Evolutionary conservation across 1,140 invertebrate species (phyloP), one percentile per base, ranked within the genome.

Genomic region (Mycetomoellerius zeteki): DNA sequence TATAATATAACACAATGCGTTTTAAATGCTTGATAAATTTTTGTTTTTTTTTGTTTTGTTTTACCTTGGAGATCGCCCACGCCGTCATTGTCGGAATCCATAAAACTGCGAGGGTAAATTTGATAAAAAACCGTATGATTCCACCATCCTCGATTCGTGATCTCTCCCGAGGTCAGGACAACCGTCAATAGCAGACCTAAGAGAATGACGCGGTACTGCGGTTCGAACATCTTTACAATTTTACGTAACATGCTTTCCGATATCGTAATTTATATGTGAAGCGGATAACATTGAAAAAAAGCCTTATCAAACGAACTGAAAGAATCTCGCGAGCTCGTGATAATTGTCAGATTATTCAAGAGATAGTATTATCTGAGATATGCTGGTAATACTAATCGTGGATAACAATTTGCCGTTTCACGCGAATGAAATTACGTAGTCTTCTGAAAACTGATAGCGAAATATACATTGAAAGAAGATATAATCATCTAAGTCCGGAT

Each of bases 51-150:
- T 85, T 90, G 8, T 43, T 43, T 43, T 43, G 8, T 16, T 52
- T 52, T 93, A 97, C 97, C 97, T 94, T 96, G 95, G 8, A 98
- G 90, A 94, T 98, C 98, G 1, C 98, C 97, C 54, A 97, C 95
- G 3, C 98, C 98, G 94, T 98, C 97, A 6, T 96, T 96, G 92
- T 98, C 94, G 43, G 96, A 96, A 92, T 98, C 98, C 90, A 33
- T 33, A 92, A 98, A 98, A 50, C 97, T 98, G 58, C 97, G 95
- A 0, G 97, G 97, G 91, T 98, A 98, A 62, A 98, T 96, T 94
- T 98, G 97, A 93, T 98, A 98, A 86, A 98, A 96, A 10, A 97
- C 95, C 0, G 96, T 96, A n/a, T 96, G 96, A 88, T 97, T 96
- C 97, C 97, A 98, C 98, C 98, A 98, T 87, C 95, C 96, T 64